Evolutionary conservation across 2,797 vertebrate species (phyloP).

Genomic region (Clarias fuscus): DNA sequence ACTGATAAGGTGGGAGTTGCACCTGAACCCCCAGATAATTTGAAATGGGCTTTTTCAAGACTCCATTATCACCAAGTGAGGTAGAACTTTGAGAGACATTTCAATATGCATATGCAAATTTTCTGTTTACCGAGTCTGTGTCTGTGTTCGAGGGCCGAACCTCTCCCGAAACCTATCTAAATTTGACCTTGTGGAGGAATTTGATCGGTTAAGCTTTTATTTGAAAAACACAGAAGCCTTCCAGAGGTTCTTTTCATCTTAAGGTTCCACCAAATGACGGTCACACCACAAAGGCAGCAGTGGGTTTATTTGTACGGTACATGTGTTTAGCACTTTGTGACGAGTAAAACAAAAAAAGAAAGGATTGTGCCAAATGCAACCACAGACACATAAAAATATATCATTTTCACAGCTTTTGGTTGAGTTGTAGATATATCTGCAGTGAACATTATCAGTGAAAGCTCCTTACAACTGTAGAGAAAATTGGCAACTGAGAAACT

Average conservation of each 20-base stretch:
- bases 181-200: background rate
- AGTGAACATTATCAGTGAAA: background rate
- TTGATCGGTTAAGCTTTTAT: background rate
- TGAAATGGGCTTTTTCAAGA: slow-evolving; percentile 38
- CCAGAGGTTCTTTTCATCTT: background rate
- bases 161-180: background rate
- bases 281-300: background rate
- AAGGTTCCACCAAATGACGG: background rate
- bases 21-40: slow-evolving; percentile 43
- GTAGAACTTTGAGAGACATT: background rate
- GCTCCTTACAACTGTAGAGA: no score
- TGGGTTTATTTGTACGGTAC: background rate
- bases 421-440: background rate
- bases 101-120: background rate
- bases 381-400: no score
- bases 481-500: background rate
- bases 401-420: no score
- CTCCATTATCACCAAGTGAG: slow-evolving; percentile 31
- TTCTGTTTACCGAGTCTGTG: slow-evolving; percentile 31
- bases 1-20: slow-evolving; percentile 25
- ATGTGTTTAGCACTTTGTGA: background rate
- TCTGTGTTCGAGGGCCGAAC: background rate
- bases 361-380: no score
- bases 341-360: background rate
- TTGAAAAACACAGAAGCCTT: background rate